These are phyloP conservation scores for Parnassius smintheus DNA, from an alignment of 2,888 invertebrate genomes.

Conservation along the genomic window DNA sequence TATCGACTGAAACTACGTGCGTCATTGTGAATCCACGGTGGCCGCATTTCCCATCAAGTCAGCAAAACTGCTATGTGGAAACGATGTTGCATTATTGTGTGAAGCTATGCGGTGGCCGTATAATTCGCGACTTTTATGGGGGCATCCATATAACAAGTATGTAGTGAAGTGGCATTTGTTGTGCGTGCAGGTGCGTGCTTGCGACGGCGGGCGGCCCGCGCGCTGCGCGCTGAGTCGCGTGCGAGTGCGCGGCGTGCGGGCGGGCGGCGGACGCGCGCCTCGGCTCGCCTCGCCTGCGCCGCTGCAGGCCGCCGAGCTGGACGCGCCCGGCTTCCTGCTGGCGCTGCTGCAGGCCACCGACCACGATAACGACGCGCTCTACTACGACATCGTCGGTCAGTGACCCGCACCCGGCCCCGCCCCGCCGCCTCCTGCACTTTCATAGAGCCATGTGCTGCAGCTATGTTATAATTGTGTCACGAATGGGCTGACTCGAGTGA, in stretches of 20 bases:
- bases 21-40: too few species aligned
- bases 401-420: background rate
- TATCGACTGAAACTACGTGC: conserved; percentile 75
- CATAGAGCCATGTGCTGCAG: too few species aligned
- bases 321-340: conserved; percentile 92
- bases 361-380: conserved; percentile 91
- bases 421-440: too few species aligned
- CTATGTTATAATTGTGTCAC: too few species aligned
- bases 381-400: conserved; percentile 94
- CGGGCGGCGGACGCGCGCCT: conserved; percentile 83
- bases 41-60: too few species aligned
- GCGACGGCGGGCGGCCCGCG: conserved; percentile 37
- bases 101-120: too few species aligned
- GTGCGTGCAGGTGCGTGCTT: conserved; percentile 84
- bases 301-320: conserved; percentile 90
- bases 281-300: conserved; percentile 83
- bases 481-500: too few species aligned
- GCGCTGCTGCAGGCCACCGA: conserved; percentile 92
- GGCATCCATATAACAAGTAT: too few species aligned
- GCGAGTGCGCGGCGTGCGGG: conserved; percentile 82
- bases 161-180: too few species aligned
- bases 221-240: conserved; percentile 79
- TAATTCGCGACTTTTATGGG: too few species aligned
- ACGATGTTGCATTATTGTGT: too few species aligned
- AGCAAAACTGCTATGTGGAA: too few species aligned